Evolutionary conservation across 2,888 invertebrate genomes (phyloP).

Genomic region (Cantharis rustica): DNA sequence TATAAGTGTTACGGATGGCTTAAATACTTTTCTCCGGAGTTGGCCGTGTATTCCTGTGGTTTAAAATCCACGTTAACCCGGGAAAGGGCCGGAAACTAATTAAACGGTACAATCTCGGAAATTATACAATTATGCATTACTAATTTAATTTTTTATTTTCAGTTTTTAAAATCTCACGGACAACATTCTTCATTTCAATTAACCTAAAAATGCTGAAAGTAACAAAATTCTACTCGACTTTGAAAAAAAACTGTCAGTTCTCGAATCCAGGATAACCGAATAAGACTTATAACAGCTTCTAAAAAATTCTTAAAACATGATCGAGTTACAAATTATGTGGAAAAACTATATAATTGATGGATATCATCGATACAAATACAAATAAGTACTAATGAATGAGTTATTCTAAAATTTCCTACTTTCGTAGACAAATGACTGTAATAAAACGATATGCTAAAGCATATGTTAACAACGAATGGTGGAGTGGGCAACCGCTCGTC

Average conservation of each 20-base stretch:
- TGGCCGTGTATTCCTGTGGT: too few species aligned
- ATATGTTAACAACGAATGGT: conserved; percentile 64
- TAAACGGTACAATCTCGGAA: too few species aligned
- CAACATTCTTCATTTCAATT: not conserved
- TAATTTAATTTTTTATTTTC: not conserved
- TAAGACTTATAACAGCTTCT: not conserved
- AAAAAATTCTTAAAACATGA: conserved; percentile 4
- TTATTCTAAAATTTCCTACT: conserved; percentile 17
- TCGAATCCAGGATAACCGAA: not conserved
- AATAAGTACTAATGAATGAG: conserved; percentile 14
- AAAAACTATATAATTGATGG: conserved; percentile 44
- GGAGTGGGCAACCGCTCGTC: conserved; percentile 59
- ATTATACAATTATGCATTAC: not conserved
- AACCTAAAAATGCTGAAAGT: not conserved
- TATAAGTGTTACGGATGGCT: too few species aligned
- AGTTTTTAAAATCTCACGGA: not conserved
- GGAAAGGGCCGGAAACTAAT: too few species aligned
- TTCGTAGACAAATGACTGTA: conserved; percentile 44
- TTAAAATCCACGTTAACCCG: too few species aligned
- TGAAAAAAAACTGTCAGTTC: not conserved
- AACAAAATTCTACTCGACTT: not conserved
- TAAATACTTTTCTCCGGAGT: not conserved
- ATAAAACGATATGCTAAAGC: conserved; percentile 71
- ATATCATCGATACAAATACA: conserved; percentile 42
- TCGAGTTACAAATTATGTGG: conserved; percentile 44